Percentiles rank a stretch among this genome's conserved stretches.
phyloP scores from a whole-genome alignment of 2,797 vertebrate genomes.

The Acropternis orthonyx region DNA sequence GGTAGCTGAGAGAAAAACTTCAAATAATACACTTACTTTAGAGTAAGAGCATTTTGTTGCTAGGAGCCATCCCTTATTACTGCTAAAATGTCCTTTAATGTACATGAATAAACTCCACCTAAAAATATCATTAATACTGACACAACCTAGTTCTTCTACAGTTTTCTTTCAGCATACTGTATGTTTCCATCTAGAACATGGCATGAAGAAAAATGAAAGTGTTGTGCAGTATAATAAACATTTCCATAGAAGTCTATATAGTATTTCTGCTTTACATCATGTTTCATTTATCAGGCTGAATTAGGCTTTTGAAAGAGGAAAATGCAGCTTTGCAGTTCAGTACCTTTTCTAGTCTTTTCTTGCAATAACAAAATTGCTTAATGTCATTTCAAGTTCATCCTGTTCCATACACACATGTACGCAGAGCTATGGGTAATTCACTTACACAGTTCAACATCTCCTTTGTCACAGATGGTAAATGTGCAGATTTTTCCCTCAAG shows the following conservation, averaged over 20 bases:
- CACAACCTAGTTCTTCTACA: not conserved
- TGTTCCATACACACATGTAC: constrained; percentile 54
- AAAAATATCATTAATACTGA: constrained; percentile 18
- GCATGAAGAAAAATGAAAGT: constrained; percentile 49
- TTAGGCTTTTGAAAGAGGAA: constrained; percentile 43
- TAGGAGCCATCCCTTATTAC: not conserved
- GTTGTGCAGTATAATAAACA: constrained; percentile 43
- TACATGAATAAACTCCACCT: not conserved
- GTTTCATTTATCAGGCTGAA: constrained; percentile 59
- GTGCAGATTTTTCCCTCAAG: constrained; percentile 72
- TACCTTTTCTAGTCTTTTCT: constrained; percentile 51
- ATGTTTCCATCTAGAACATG: not conserved
- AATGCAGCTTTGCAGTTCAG: constrained; percentile 50
- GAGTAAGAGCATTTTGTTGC: not conserved
- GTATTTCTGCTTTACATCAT: constrained; percentile 49
- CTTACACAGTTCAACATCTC: constrained; percentile 63
- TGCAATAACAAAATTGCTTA: constrained; percentile 68
- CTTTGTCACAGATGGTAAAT: constrained; percentile 73
- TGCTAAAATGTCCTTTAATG: not conserved
- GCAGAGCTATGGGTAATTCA: constrained; percentile 59
- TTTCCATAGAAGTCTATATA: constrained; percentile 26
- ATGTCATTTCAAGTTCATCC: constrained; percentile 75
- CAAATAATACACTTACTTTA: not conserved
- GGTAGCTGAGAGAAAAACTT: not conserved
- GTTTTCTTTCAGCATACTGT: not conserved